These are phyloP conservation scores for Sycobia sp. DNA, from an alignment of 1,140 invertebrate species.

Conservation along the genomic window DNA sequence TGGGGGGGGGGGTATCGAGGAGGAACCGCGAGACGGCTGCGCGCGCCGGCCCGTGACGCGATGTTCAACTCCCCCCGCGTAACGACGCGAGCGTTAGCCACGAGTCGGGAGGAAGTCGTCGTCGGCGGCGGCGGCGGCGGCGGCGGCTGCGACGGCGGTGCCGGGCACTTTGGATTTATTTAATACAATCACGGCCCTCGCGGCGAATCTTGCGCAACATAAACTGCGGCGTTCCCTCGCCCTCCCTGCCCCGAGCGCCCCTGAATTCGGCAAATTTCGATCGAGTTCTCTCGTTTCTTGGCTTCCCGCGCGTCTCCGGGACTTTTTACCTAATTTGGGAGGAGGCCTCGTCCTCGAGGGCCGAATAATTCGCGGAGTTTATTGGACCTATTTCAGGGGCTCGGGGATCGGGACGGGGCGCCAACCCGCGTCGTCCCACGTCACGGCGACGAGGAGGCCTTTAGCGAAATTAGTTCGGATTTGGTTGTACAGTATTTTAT, in stretches of 20 bases:
- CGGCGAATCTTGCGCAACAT: not conserved
- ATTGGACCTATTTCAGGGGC: not conserved
- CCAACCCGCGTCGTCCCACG: too few species aligned
- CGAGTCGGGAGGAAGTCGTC: slow-evolving; percentile 36
- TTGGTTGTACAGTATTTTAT: too few species aligned
- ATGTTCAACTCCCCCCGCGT: not conserved
- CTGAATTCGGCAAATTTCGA: too few species aligned
- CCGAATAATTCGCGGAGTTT: not conserved
- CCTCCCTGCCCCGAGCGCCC: not conserved
- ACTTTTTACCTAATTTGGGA: not conserved
- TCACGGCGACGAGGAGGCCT: too few species aligned
- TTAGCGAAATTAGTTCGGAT: too few species aligned
- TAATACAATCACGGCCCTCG: too few species aligned
- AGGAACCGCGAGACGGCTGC: not conserved
- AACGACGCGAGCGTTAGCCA: not conserved
- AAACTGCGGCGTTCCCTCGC: not conserved
- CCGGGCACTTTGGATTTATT: too few species aligned
- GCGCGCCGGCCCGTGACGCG: not conserved
- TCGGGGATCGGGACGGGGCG: not conserved
- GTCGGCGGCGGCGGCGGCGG: too few species aligned
- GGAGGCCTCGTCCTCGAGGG: not conserved
- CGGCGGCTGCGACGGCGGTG: too few species aligned
- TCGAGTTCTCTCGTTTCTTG: not conserved
- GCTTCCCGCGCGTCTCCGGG: not conserved
- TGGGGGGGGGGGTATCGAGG: too few species aligned